Conservation (phyloP, 2,113 vertebrate species). For the Mormyrus lacerda region DNA sequence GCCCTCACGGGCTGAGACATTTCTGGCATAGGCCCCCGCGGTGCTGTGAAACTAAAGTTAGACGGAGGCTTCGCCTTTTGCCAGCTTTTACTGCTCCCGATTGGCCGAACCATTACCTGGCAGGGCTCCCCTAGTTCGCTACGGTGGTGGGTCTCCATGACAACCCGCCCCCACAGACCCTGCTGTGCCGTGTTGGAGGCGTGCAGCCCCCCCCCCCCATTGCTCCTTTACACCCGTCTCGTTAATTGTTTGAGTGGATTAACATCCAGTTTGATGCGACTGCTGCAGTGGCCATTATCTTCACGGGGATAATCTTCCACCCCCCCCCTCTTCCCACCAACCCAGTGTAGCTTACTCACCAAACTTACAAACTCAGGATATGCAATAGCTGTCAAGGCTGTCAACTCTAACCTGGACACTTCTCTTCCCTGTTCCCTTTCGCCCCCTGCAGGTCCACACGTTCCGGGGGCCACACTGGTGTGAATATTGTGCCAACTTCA, state of each 20-base stretch:
- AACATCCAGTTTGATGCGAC: constrained; percentile 1
- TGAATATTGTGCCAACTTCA: constrained; percentile 80
- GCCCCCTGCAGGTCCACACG: constrained; percentile 69
- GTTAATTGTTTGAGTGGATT: constrained; percentile 38
- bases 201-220: constrained; percentile 8
- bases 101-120: constrained; percentile 50
- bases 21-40: neutral
- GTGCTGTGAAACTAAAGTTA: neutral
- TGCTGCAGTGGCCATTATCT: constrained; percentile 33
- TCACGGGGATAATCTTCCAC: constrained; percentile 23
- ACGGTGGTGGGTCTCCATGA: constrained; percentile 40
- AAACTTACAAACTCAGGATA: constrained; percentile 18
- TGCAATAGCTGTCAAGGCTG: neutral
- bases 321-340: neutral
- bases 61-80: constrained; percentile 22
- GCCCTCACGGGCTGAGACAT: neutral
- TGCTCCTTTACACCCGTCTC: constrained; percentile 18
- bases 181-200: constrained; percentile 20
- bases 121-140: constrained; percentile 25
- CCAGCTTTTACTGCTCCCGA: constrained; percentile 30
- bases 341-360: constrained; percentile 25
- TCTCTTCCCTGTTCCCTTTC: constrained; percentile 14
- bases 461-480: constrained; percentile 79
- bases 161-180: constrained; percentile 29
- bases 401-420: neutral